Evolutionary conservation across 2,797 vertebrate species (phyloP), one percentile per base, ranked within the genome.

Genomic region (Tiaroga cobitis): DNA sequence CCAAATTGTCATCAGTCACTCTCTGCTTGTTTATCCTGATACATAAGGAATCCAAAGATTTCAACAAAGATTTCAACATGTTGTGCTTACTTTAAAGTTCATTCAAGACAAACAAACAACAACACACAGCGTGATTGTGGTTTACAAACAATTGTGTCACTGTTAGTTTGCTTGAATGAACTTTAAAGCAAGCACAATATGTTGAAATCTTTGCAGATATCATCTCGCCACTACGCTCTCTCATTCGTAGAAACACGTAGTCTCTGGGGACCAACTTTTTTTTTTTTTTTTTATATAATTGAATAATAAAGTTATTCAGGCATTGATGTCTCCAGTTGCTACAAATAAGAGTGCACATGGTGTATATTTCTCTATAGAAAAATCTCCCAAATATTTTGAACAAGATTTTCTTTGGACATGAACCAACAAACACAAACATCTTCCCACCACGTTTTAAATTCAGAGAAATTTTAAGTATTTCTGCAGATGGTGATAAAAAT

Each of bases 401-500:
- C 7, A 21, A 56, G 51, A 65, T 49, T 72, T 82, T 87, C 80
- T 77, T 88, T 93, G 92, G 88, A 89, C 37, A 46, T 59, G 63
- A 61, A 89, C 79, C 83, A 85, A 81, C 63, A 81, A 90, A 90
- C 85, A 90, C 90, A 89, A 87, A 87, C 81, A 89, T 85, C 80
- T 88, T 88, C 32, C 63, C 84, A 90, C 85, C 54, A 83, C 85
- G 83, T 87, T 80, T 81, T 29, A 77, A 32, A 84, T 81, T 92
- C 89, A 83, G 69, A 89, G 90, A 90, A 84, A 84, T 51, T 67
- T 39, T 85, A 82, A 92, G 69, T 87, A 79, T 32, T 91, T 93
- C 73, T 88, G 88, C 92, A 94, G 92, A 92, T 92, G 91, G 79
- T 29, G 39, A 72, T 82, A 67, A 82, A 88, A 87, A 84, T 89